Conservation (phyloP, 2,888 invertebrate genomes). For the Diploptera punctata region DNA sequence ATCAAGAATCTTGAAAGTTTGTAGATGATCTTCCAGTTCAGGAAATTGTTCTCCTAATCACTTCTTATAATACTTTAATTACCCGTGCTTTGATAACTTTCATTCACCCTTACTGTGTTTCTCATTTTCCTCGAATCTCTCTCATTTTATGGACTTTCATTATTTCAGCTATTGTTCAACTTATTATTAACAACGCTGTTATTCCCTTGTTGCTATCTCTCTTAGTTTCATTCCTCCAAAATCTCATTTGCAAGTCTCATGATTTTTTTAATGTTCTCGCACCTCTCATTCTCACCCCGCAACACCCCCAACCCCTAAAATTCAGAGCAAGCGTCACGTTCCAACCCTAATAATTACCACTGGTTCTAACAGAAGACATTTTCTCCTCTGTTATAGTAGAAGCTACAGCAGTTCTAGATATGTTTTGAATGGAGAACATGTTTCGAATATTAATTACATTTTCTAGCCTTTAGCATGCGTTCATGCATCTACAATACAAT, state of each 20-base stretch:
- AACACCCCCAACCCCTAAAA: background rate
- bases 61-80: background rate
- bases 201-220: background rate
- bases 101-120: background rate
- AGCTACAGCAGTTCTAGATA: conserved; percentile 31
- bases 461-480: background rate
- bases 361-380: conserved; percentile 21
- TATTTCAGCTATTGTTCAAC: background rate
- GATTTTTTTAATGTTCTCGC: background rate
- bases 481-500: conserved; percentile 28
- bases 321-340: conserved; percentile 18
- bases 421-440: conserved; percentile 35
- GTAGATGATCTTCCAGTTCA: no score
- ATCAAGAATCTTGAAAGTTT: no score
- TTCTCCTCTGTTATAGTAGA: background rate
- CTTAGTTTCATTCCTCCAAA: background rate
- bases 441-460: conserved; percentile 36
- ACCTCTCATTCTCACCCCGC: background rate
- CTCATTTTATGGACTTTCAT: background rate
- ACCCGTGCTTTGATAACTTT: background rate
- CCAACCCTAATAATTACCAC: conserved; percentile 16
- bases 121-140: background rate
- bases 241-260: conserved; percentile 19
- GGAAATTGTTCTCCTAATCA: no score
- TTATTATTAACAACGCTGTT: background rate